A percentile compares a stretch with the other conserved stretches of the same genome.
Conservation (phyloP, 2,113 vertebrate species). For the Daboia siamensis region DNA sequence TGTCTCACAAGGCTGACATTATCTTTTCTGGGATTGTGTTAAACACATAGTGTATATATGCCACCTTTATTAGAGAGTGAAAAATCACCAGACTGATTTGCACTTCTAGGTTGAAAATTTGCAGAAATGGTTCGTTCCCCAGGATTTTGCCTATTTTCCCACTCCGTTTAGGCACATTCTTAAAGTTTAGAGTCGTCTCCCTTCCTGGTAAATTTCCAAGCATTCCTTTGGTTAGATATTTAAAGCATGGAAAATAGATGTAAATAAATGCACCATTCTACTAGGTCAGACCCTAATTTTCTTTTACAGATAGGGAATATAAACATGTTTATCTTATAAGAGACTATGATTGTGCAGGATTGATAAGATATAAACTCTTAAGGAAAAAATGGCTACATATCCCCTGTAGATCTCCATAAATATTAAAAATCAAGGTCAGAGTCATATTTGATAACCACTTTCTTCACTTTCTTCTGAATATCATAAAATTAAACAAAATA, state of each 20-base stretch:
- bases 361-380: neutral
- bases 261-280: neutral
- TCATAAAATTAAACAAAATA: neutral
- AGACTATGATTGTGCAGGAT: neutral
- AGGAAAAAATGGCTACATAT: neutral
- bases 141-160: neutral
- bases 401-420: neutral
- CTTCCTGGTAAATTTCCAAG: neutral
- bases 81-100: neutral
- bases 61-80: neutral
- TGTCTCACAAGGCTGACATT: neutral
- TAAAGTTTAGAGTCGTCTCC: neutral
- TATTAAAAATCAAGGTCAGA: neutral
- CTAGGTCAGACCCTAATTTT: neutral
- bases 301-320: neutral
- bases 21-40: neutral
- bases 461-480: neutral
- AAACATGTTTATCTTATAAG: neutral
- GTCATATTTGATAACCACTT: neutral
- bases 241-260: neutral
- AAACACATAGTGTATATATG: neutral
- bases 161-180: neutral
- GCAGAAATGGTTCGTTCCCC: neutral
- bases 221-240: neutral
- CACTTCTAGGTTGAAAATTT: neutral